Evolutionary conservation across 2,888 invertebrate species (phyloP).

Genomic region (Drosophila neonasuta): DNA sequence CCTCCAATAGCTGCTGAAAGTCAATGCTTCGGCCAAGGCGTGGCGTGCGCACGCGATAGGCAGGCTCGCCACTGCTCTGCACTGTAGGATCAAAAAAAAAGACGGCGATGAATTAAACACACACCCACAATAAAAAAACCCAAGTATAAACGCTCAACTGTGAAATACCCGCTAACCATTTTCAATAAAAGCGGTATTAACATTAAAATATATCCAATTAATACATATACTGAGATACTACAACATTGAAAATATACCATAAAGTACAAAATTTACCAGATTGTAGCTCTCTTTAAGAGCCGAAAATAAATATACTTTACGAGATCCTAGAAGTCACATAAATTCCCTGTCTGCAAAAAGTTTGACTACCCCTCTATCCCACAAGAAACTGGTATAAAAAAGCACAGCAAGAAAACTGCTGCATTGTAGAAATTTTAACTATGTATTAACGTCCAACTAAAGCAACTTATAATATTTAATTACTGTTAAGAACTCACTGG

Average conservation of each 20-base stretch:
- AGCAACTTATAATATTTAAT: not conserved
- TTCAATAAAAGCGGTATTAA: too few relatives aligned
- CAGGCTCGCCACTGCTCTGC: conserved; percentile 75
- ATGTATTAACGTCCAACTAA: not conserved
- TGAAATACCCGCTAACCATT: too few relatives aligned
- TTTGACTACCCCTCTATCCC: too few relatives aligned
- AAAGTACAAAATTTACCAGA: too few relatives aligned
- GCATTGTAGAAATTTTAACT: conserved; percentile 1
- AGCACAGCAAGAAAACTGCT: not conserved
- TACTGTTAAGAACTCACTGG: not conserved
- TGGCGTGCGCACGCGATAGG: conserved; percentile 81
- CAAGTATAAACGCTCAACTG: too few relatives aligned
- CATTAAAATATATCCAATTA: too few relatives aligned
- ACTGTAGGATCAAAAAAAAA: conserved; percentile 56
- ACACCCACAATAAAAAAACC: not conserved
- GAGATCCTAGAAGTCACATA: too few relatives aligned
- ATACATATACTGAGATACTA: too few relatives aligned
- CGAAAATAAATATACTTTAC: too few relatives aligned
- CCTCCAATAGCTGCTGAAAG: conserved; percentile 71
- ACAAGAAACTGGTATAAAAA: not conserved
- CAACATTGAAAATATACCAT: too few relatives aligned
- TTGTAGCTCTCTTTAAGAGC: too few relatives aligned
- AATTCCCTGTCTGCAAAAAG: too few relatives aligned
- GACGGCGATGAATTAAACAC: conserved; percentile 16
- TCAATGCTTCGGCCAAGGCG: conserved; percentile 83